A percentile compares a stretch with the other conserved stretches of the same genome.
Conservation (phyloP, 1,140 invertebrate genomes). For the Papilio aristodemus region DNA sequence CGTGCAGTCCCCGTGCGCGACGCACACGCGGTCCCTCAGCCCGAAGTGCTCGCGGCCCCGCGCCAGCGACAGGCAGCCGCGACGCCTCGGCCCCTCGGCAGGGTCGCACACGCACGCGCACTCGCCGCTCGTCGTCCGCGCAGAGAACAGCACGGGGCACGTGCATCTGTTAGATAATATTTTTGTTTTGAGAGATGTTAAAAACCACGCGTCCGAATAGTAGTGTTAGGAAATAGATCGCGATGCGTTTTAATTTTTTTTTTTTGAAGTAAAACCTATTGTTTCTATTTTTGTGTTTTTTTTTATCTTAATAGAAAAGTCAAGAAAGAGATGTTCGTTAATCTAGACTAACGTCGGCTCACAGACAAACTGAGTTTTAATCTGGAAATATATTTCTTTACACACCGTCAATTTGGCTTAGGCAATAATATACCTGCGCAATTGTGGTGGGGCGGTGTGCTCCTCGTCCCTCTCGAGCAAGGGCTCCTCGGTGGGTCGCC, state of each 20-base stretch:
- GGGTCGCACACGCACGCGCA: slow-evolving; percentile 86
- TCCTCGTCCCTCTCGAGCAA: slow-evolving; percentile 51
- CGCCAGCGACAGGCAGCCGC: slow-evolving; percentile 84
- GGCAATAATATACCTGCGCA: slow-evolving; percentile 50
- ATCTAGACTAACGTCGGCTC: no score
- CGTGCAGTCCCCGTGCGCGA: slow-evolving; percentile 83
- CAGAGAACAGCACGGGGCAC: slow-evolving; percentile 86
- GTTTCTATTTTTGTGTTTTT: no score
- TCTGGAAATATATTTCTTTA: not conserved
- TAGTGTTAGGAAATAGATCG: no score
- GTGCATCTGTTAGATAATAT: slow-evolving; percentile 83
- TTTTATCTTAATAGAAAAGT: no score
- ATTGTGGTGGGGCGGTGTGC: slow-evolving; percentile 55
- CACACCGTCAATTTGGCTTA: not conserved
- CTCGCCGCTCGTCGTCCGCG: slow-evolving; percentile 80
- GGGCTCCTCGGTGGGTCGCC: slow-evolving; percentile 57
- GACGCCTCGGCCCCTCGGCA: slow-evolving; percentile 77
- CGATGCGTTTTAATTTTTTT: no score
- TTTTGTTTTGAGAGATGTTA: not conserved
- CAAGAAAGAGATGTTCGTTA: no score
- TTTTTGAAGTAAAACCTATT: no score
- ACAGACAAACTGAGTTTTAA: no score
- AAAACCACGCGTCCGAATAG: no score
- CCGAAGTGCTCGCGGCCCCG: slow-evolving; percentile 86
- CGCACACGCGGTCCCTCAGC: slow-evolving; percentile 85